Evolutionary conservation across 2,797 vertebrate species (phyloP).

Genomic region (Nasua narica): DNA sequence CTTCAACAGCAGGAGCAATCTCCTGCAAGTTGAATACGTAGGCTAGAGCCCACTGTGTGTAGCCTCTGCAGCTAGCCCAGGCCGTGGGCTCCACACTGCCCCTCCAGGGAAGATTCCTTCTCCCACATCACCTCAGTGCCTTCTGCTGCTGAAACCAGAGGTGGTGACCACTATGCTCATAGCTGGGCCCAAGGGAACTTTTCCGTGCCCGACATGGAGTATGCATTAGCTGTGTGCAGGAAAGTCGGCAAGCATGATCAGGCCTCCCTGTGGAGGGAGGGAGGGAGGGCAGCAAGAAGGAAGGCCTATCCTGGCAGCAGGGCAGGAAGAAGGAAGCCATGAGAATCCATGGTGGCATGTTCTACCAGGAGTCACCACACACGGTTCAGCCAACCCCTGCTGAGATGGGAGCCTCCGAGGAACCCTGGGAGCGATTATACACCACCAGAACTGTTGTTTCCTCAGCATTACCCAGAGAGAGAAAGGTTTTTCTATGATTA

Average conservation of each 20-base stretch:
- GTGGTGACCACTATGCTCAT: neutral
- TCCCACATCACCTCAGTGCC: neutral
- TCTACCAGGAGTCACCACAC: neutral
- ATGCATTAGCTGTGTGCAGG: neutral
- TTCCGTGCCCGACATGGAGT: neutral
- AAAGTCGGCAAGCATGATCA: neutral
- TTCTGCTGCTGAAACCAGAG: neutral
- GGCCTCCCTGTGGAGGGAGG: neutral
- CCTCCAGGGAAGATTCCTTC: neutral
- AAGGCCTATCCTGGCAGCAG: neutral
- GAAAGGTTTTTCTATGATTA: neutral
- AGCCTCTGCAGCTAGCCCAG: neutral
- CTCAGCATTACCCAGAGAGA: constrained; percentile 30
- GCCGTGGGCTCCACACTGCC: neutral
- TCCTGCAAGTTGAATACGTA: neutral
- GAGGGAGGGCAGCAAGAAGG: neutral
- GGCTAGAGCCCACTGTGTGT: neutral
- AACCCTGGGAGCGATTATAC: neutral
- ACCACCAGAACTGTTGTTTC: neutral
- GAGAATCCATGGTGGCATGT: neutral
- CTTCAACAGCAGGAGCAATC: neutral
- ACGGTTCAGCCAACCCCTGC: neutral
- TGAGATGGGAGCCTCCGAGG: neutral
- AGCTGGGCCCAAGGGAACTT: neutral
- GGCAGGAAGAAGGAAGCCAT: neutral